These are phyloP conservation scores for Betta splendens DNA, from an alignment of 2,797 vertebrate genomes.

Conservation along the genomic window DNA sequence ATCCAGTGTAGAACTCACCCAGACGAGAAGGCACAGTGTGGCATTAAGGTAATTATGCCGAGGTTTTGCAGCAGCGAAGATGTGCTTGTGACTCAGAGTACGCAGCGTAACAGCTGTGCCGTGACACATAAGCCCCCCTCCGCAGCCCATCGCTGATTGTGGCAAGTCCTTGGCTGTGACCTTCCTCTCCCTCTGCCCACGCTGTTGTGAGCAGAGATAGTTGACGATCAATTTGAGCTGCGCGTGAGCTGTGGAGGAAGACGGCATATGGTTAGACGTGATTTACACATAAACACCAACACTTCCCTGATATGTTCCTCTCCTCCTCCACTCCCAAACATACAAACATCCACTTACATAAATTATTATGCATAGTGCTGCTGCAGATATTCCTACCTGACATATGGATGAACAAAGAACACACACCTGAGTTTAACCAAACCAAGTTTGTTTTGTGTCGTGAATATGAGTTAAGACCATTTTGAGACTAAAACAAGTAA, in stretches of 20 bases:
- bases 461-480: no score
- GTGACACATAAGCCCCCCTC: constrained; percentile 60
- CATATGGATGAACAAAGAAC: no score
- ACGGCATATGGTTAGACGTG: constrained; percentile 67
- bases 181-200: constrained; percentile 69
- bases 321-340: constrained; percentile 38
- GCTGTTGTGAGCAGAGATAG: constrained; percentile 57
- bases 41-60: constrained; percentile 65
- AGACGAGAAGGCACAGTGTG: constrained; percentile 31
- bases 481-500: no score
- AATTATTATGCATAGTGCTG: constrained; percentile 59
- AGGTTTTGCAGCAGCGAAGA: constrained; percentile 57
- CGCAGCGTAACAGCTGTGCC: constrained; percentile 63
- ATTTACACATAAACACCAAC: constrained; percentile 65
- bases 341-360: constrained; percentile 65
- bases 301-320: constrained; percentile 23
- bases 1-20: constrained; percentile 30
- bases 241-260: constrained; percentile 45
- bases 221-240: constrained; percentile 71
- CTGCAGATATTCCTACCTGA: constrained; percentile 36
- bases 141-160: constrained; percentile 67
- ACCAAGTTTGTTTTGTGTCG: no score
- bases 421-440: no score
- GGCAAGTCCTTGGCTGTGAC: constrained; percentile 78
- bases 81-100: constrained; percentile 52